Conservation (phyloP, 2,113 vertebrate genomes). For the Ursus arctos region DNA sequence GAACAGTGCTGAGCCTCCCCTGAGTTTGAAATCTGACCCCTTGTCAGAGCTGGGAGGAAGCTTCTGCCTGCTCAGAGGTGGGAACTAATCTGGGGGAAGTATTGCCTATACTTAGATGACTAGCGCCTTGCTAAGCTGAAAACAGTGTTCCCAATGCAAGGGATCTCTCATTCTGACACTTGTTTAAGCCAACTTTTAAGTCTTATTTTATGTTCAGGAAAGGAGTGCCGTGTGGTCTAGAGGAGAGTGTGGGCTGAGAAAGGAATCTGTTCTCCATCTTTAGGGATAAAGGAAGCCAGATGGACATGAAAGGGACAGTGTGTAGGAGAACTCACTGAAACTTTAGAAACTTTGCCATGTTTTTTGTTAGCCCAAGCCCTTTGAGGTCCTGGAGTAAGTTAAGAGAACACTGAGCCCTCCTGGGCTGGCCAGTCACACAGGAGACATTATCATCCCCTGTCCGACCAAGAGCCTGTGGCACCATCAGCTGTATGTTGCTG, state of each 20-base stretch:
- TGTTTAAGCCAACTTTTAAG: background rate
- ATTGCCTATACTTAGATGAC: background rate
- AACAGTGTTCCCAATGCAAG: background rate
- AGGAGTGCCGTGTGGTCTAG: background rate
- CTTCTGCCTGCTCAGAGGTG: background rate
- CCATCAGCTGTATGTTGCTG: background rate
- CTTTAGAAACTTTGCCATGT: background rate
- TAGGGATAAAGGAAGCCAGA: background rate
- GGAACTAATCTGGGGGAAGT: background rate
- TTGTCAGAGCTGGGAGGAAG: background rate
- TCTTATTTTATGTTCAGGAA: background rate
- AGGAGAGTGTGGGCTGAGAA: background rate
- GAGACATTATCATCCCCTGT: background rate
- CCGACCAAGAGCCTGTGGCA: background rate
- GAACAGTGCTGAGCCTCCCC: background rate
- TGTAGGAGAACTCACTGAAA: background rate
- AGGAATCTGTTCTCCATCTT: background rate
- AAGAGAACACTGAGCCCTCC: background rate
- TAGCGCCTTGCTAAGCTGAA: background rate
- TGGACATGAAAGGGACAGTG: background rate
- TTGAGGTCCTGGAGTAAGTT: background rate
- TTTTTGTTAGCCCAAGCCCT: background rate
- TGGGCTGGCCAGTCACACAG: background rate
- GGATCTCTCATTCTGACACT: background rate
- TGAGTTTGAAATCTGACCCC: background rate